Percentiles rank a stretch among this genome's conserved stretches.
phyloP scores from a whole-genome alignment of 1,140 invertebrate species.

The Xylocopa sonorina region DNA sequence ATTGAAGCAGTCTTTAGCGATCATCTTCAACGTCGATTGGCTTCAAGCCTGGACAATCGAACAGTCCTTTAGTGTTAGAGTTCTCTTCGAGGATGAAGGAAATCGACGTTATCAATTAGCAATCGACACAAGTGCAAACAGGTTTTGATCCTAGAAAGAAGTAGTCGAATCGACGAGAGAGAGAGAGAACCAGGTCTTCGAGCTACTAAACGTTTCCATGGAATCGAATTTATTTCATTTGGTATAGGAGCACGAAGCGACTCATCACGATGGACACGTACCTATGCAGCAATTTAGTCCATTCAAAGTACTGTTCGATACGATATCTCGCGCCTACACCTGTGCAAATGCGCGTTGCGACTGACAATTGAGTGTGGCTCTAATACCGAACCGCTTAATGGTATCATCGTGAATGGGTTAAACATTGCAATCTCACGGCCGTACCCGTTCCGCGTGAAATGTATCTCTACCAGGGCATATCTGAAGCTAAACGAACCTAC shows the following conservation, averaged over 20 bases:
- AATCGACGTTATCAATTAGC: no score
- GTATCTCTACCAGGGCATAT: not conserved
- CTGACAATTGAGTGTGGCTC: constrained; percentile 26
- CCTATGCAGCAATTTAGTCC: constrained; percentile 17
- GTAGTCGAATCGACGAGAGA: no score
- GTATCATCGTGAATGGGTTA: not conserved
- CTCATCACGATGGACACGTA: not conserved
- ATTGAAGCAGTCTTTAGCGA: not conserved
- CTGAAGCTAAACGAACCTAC: no score
- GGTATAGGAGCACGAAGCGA: not conserved
- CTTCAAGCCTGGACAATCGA: not conserved
- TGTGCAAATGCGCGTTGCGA: constrained; percentile 38
- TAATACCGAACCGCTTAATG: constrained; percentile 7
- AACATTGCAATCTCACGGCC: not conserved
- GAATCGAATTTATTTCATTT: constrained; percentile 20
- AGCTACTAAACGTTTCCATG: no score
- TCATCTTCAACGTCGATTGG: not conserved
- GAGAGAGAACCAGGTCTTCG: no score
- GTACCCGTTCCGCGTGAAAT: not conserved
- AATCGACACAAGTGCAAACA: no score
- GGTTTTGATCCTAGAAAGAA: no score
- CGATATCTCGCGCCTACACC: constrained; percentile 40
- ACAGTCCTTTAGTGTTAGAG: no score
- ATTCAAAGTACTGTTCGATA: constrained; percentile 28
- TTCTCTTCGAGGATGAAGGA: no score